phyloP scores from a whole-genome alignment of 2,113 vertebrate species.

The Cnemophilus loriae region DNA sequence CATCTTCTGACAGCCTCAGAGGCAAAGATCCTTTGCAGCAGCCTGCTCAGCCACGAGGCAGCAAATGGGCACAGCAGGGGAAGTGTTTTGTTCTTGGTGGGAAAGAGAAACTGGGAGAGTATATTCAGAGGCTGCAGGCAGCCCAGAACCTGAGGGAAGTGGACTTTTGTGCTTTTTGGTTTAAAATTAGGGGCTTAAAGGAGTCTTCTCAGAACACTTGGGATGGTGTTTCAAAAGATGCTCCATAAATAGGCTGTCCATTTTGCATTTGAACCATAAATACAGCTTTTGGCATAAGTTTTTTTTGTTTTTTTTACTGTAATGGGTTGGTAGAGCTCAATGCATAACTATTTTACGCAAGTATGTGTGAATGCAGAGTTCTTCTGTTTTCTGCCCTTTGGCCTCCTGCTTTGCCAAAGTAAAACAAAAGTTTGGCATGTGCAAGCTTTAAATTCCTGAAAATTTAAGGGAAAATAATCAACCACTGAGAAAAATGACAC shows the following conservation, averaged over 20 bases:
- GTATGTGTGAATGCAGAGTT: not conserved
- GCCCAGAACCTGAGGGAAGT: not conserved
- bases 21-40: slow-evolving; percentile 26
- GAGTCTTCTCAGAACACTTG: not conserved
- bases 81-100: slow-evolving; percentile 45
- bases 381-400: slow-evolving; percentile 3
- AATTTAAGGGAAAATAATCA: slow-evolving; percentile 36
- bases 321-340: not conserved
- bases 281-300: not conserved
- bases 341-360: not conserved
- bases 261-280: not conserved
- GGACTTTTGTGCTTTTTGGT: not conserved
- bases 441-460: slow-evolving; percentile 45
- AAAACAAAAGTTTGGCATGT: slow-evolving; percentile 22
- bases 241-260: not conserved
- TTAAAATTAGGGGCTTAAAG: not conserved
- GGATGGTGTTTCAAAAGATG: not conserved
- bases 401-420: not conserved
- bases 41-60: slow-evolving; percentile 8
- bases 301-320: too few relatives aligned
- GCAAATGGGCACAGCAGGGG: slow-evolving; percentile 51
- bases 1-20: not conserved
- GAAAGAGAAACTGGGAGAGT: not conserved
- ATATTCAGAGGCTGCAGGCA: not conserved
- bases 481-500: not conserved